phyloP scores from a whole-genome alignment of 2,113 vertebrate species.

The Pomatostomus ruficeps region DNA sequence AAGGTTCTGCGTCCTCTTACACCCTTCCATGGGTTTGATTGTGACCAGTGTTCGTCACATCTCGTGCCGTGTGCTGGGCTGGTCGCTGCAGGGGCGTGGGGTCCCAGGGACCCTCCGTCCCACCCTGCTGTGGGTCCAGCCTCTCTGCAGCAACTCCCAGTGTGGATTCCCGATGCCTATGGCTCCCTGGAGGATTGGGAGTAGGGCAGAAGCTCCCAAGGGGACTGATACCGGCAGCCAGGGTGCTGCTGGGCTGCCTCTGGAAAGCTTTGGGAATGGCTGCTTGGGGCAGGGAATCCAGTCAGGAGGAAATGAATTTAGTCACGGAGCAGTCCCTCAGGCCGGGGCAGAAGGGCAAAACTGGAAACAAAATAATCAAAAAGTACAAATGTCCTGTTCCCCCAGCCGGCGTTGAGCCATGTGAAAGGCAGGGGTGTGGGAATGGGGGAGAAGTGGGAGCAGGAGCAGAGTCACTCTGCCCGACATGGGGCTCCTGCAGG shows the following conservation, averaged over 20 bases:
- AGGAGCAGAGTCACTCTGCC: rapidly evolving
- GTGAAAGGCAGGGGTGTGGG: neutral
- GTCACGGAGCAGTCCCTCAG: neutral
- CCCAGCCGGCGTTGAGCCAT: neutral
- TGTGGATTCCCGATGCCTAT: rapidly evolving
- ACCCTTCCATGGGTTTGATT: rapidly evolving
- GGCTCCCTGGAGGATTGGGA: neutral
- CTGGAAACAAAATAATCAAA: slow-evolving; percentile 4
- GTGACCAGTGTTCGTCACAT: rapidly evolving
- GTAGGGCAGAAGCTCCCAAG: rapidly evolving
- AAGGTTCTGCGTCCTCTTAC: rapidly evolving
- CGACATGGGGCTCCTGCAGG: rapidly evolving
- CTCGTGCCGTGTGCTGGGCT: neutral
- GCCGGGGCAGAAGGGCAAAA: neutral
- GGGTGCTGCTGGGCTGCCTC: neutral
- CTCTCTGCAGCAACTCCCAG: neutral
- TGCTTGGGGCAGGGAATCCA: neutral
- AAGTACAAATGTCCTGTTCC: neutral
- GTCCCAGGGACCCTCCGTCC: neutral
- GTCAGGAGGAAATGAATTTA: neutral
- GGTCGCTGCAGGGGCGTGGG: too few relatives aligned
- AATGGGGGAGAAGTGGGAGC: neutral
- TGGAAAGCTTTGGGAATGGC: neutral
- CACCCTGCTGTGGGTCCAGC: neutral
- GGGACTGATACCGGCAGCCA: rapidly evolving